Conservation (phyloP, 2,888 invertebrate genomes). For the Orthonychiurus folsomi region DNA sequence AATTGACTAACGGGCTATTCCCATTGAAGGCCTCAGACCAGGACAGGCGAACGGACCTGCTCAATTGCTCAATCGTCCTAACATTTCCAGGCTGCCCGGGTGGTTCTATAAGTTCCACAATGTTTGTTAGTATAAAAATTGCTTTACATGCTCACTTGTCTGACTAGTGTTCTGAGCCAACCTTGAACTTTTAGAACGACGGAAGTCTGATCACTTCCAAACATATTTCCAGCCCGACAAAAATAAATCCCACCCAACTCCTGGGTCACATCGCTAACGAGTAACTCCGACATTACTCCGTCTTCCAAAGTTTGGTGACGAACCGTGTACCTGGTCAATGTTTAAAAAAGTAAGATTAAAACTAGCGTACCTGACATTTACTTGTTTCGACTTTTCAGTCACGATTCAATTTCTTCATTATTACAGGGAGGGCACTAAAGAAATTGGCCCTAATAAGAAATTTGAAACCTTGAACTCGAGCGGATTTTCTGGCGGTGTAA, state of each 20-base stretch:
- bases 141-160: too few relatives aligned
- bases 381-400: too few relatives aligned
- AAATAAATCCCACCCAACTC: constrained; percentile 82
- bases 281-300: constrained; percentile 74
- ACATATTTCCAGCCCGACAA: constrained; percentile 78
- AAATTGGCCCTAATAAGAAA: too few relatives aligned
- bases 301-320: constrained; percentile 67
- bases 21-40: constrained; percentile 86
- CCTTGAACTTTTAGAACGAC: constrained; percentile 84
- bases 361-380: too few relatives aligned
- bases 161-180: too few relatives aligned
- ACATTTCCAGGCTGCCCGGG: constrained; percentile 83
- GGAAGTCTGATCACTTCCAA: constrained; percentile 82
- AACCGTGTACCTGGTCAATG: constrained; percentile 61
- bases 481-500: too few relatives aligned
- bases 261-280: constrained; percentile 71
- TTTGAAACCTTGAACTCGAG: too few relatives aligned
- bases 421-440: too few relatives aligned
- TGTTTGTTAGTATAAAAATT: too few relatives aligned
- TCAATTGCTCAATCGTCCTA: constrained; percentile 72
- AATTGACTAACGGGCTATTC: constrained; percentile 77
- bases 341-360: too few relatives aligned
- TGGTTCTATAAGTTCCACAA: too few relatives aligned
- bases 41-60: constrained; percentile 70
- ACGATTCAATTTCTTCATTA: too few relatives aligned